A percentile compares a stretch with the other conserved stretches of the same genome.
phyloP scores from a whole-genome alignment of 2,113 vertebrate genomes.

The Grammomys surdaster region DNA sequence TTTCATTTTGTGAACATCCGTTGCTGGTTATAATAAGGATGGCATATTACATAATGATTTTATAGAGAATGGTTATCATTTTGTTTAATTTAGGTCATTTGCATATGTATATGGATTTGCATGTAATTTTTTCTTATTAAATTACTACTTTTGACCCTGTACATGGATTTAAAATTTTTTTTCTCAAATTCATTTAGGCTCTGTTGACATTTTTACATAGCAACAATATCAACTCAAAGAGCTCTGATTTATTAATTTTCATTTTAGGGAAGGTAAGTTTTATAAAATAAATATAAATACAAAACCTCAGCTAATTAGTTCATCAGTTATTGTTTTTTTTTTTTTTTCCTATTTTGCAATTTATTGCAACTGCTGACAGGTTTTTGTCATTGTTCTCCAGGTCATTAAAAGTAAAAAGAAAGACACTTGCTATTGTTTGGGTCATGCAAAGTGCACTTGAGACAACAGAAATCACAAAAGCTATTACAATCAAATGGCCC shows the following conservation, averaged over 20 bases:
- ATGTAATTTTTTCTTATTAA: neutral
- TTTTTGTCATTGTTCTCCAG: neutral
- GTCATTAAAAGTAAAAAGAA: neutral
- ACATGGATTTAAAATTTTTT: neutral
- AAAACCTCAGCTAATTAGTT: neutral
- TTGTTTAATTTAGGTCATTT: neutral
- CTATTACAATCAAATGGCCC: neutral
- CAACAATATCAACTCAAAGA: neutral
- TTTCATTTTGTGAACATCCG: conserved; percentile 32
- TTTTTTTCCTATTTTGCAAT: neutral
- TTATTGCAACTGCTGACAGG: neutral
- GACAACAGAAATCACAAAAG: neutral
- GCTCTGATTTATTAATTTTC: neutral
- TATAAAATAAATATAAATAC: neutral
- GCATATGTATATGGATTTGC: neutral
- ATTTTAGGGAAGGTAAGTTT: neutral
- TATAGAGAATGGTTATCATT: neutral
- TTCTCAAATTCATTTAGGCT: neutral
- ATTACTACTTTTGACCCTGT: neutral
- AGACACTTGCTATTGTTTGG: neutral
- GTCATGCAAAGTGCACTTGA: neutral
- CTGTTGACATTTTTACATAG: neutral
- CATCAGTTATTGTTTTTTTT: neutral
- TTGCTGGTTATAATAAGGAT: neutral
- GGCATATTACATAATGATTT: neutral